Percentiles rank a stretch among this genome's conserved stretches.
Evolutionary conservation across 2,888 invertebrate species (phyloP).

Genomic region (Drosophila atroscutellata): DNA sequence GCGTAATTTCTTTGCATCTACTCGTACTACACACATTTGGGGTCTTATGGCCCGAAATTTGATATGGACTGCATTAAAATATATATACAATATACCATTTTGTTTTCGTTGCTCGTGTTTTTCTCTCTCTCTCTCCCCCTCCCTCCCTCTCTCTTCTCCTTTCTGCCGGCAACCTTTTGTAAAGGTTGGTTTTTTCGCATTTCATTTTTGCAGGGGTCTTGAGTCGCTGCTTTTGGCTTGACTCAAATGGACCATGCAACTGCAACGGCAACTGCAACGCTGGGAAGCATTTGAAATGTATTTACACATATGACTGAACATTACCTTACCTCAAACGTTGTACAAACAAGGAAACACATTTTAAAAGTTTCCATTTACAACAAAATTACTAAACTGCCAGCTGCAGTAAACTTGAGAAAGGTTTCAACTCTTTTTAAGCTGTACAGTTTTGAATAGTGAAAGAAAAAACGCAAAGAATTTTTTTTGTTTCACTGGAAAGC

Average conservation of each 20-base stretch:
- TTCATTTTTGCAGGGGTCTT: slow-evolving; percentile 30
- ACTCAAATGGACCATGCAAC: slow-evolving; percentile 70
- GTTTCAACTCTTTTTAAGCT: neutral
- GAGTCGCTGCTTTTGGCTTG: slow-evolving; percentile 40
- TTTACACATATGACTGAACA: slow-evolving; percentile 61
- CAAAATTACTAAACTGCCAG: neutral
- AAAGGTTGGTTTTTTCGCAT: slow-evolving; percentile 24
- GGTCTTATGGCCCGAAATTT: slow-evolving; percentile 64
- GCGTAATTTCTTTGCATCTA: slow-evolving; percentile 54
- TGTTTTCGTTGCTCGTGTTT: slow-evolving; percentile 50
- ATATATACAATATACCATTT: slow-evolving; percentile 56
- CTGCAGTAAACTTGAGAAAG: neutral
- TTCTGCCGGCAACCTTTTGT: slow-evolving; percentile 36
- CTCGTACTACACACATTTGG: slow-evolving; percentile 22
- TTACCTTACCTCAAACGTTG: slow-evolving; percentile 16
- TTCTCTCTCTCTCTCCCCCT: slow-evolving; percentile 2
- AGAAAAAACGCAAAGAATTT: neutral
- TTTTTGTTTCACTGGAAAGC: neutral
- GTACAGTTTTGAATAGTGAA: neutral
- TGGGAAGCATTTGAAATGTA: slow-evolving; percentile 67
- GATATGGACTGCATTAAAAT: slow-evolving; percentile 74
- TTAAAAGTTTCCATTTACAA: slow-evolving; percentile 1
- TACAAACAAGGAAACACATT: slow-evolving; percentile 39
- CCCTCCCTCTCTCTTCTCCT: neutral
- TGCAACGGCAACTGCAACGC: slow-evolving; percentile 51